These are phyloP conservation scores for Podarcis muralis DNA, from an alignment of 2,113 vertebrate genomes.

Conservation along the genomic window DNA sequence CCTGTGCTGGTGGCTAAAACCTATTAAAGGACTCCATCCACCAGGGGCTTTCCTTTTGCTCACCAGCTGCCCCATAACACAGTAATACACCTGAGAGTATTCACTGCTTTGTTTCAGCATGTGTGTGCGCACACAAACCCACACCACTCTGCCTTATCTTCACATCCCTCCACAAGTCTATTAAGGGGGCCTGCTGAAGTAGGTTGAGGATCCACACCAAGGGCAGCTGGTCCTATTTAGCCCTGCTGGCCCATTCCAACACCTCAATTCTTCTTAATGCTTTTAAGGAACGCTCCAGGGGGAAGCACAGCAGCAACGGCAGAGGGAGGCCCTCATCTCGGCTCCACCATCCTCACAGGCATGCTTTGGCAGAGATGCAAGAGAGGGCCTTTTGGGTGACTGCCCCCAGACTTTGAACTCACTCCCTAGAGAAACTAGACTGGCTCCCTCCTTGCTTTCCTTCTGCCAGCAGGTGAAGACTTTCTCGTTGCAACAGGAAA, in stretches of 20 bases:
- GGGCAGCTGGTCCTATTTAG: neutral
- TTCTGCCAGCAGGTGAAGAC: too few relatives aligned
- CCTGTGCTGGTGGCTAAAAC: neutral
- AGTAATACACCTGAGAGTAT: neutral
- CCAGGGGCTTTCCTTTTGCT: neutral
- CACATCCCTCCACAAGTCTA: neutral
- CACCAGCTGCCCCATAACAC: neutral
- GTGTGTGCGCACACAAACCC: too few relatives aligned
- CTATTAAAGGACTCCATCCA: neutral
- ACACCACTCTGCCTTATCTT: neutral
- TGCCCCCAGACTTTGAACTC: too few relatives aligned
- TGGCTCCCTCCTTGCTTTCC: too few relatives aligned
- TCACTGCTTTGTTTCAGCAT: neutral
- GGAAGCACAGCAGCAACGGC: neutral
- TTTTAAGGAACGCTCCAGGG: too few relatives aligned
- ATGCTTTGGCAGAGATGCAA: too few relatives aligned
- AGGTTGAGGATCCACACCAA: neutral
- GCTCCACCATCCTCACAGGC: too few relatives aligned
- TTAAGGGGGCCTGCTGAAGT: neutral
- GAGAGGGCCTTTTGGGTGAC: too few relatives aligned
- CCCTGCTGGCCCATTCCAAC: neutral
- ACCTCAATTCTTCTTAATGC: neutral
- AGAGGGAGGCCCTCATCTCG: too few relatives aligned
- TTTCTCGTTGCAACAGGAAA: too few relatives aligned
- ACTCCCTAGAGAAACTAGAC: too few relatives aligned